These are phyloP conservation scores for Brachyalestes nurse DNA, from an alignment of 2,797 vertebrate species.

Conservation along the genomic window DNA sequence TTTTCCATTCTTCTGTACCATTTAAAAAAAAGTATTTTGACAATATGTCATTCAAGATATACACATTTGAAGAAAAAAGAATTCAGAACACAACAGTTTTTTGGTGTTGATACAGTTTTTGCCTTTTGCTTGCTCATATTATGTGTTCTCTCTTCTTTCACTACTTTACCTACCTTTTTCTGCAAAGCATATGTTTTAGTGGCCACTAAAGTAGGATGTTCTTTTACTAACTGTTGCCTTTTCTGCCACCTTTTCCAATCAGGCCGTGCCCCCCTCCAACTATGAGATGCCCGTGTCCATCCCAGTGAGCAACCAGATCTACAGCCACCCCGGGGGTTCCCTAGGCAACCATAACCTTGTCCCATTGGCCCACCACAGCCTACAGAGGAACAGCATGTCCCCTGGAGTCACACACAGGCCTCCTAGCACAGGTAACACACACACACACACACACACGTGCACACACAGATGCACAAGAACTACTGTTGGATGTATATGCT, in stretches of 20 bases:
- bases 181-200: background rate
- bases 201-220: background rate
- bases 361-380: constrained; percentile 93
- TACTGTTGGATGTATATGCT: background rate
- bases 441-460: constrained; percentile 3
- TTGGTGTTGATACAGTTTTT: too few species aligned
- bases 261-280: constrained; percentile 96
- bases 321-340: constrained; percentile 93
- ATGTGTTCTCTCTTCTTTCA: too few species aligned
- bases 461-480: background rate
- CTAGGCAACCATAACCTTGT: constrained; percentile 97
- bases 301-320: constrained; percentile 97
- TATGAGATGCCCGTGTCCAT: constrained; percentile 99
- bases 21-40: too few species aligned
- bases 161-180: background rate
- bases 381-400: constrained; percentile 99
- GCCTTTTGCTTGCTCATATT: too few species aligned
- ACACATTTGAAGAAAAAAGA: too few species aligned
- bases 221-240: background rate
- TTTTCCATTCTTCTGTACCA: too few species aligned
- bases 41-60: too few species aligned
- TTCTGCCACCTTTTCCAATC: constrained; percentile 40
- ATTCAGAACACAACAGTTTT: too few species aligned
- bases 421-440: constrained; percentile 93
- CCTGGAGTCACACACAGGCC: constrained; percentile 98